Evolutionary conservation across 2,888 invertebrate species (phyloP).

Genomic region (Nymphalis urticae): DNA sequence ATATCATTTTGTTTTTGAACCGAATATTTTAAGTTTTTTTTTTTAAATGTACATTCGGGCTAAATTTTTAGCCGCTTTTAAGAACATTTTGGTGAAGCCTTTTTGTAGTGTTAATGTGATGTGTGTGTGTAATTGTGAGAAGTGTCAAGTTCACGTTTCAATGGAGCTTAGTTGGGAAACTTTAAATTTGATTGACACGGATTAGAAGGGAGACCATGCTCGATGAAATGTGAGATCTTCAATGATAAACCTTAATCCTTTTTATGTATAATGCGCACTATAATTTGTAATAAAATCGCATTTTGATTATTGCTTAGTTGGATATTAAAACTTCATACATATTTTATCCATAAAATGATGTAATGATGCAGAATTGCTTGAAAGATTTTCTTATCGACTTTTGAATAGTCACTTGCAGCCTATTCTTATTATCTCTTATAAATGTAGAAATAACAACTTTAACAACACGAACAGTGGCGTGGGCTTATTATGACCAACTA

Average conservation of each 20-base stretch:
- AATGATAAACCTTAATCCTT: conserved; percentile 10
- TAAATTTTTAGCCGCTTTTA: background rate
- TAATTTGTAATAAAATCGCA: conserved; percentile 1
- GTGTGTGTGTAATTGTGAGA: background rate
- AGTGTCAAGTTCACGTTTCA: conserved; percentile 7
- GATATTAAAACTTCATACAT: too few species aligned
- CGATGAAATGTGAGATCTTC: conserved; percentile 25
- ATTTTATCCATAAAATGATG: too few species aligned
- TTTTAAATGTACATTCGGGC: too few species aligned
- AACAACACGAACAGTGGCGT: too few species aligned
- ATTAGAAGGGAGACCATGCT: conserved; percentile 36
- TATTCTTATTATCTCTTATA: too few species aligned
- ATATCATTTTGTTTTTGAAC: too few species aligned
- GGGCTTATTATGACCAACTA: too few species aligned
- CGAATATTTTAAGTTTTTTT: too few species aligned
- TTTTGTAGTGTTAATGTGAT: background rate
- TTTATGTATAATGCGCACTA: background rate
- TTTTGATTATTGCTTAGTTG: background rate
- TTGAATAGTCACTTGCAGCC: too few species aligned
- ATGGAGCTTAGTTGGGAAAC: conserved; percentile 43
- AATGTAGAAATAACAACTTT: too few species aligned
- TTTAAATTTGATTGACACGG: conserved; percentile 56
- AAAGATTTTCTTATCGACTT: too few species aligned
- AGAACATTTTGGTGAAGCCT: background rate
- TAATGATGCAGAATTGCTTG: too few species aligned